These are phyloP conservation scores for Austrolebias charrua DNA, from an alignment of 2,797 vertebrate species.

Conservation along the genomic window DNA sequence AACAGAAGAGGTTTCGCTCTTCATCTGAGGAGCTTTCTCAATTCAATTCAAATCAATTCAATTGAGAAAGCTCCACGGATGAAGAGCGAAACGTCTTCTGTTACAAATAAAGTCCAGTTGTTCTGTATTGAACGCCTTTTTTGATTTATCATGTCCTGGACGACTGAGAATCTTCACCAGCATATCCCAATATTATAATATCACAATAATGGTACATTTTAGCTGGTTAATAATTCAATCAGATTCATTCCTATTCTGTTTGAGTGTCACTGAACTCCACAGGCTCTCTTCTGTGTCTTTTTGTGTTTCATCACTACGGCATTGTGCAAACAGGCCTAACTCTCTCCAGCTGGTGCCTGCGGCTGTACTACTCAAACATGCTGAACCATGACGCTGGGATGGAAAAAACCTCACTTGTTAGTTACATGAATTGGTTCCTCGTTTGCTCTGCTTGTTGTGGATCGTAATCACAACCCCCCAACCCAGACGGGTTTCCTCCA, in stretches of 20 bases:
- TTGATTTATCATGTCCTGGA: too few species aligned
- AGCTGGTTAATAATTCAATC: conserved; percentile 1
- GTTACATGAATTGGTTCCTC: conserved; percentile 50
- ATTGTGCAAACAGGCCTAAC: conserved; percentile 16
- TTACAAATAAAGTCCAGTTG: too few species aligned
- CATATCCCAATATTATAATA: conserved; percentile 14
- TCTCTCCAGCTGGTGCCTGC: conserved; percentile 45
- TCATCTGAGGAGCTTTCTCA: too few species aligned
- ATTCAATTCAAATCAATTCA: too few species aligned
- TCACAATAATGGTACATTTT: not conserved
- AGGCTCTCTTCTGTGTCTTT: conserved; percentile 8
- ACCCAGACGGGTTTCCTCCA: conserved; percentile 12
- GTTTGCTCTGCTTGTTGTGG: conserved; percentile 64
- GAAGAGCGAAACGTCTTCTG: too few species aligned
- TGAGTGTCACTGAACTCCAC: conserved; percentile 18
- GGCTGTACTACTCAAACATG: conserved; percentile 25
- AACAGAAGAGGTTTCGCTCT: too few species aligned
- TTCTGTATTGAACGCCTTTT: too few species aligned
- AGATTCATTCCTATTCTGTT: conserved; percentile 21
- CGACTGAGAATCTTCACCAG: too few species aligned
- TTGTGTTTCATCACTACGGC: conserved; percentile 42
- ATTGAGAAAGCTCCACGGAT: too few species aligned
- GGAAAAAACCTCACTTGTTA: conserved; percentile 52
- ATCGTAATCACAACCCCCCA: conserved; percentile 19
- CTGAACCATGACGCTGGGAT: conserved; percentile 27